Conservation (phyloP, 92 coral and sea anemone genomes). For the Paramuricea clavata region DNA sequence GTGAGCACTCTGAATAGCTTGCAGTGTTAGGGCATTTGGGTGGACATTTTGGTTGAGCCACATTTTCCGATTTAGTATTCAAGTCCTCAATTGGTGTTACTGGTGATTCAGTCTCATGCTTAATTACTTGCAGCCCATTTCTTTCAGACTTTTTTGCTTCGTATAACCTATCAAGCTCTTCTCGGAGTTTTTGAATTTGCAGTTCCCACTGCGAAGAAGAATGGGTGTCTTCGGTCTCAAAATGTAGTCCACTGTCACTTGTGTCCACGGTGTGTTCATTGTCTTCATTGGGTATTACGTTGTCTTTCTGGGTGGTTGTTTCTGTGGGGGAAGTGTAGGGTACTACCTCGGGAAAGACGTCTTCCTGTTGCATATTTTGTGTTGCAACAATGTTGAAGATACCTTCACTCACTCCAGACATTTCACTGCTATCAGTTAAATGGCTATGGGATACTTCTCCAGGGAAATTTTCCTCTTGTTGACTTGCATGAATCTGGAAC, state of each 20-base stretch:
- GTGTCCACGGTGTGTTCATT: background rate
- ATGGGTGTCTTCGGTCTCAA: background rate
- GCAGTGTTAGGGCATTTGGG: background rate
- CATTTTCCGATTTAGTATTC: background rate
- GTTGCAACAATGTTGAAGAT: background rate
- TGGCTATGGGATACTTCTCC: too few relatives aligned
- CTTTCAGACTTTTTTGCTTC: background rate
- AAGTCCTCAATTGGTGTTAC: background rate
- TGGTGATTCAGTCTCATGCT: background rate
- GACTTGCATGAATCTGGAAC: too few relatives aligned
- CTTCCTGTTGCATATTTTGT: background rate
- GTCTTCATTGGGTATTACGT: background rate
- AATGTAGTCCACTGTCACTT: background rate
- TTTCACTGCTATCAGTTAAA: too few relatives aligned
- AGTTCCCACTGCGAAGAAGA: background rate
- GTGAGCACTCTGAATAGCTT: background rate
- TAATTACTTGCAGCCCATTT: slow-evolving; percentile 6
- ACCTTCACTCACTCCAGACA: background rate
- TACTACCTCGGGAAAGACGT: background rate
- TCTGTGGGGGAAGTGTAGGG: background rate
- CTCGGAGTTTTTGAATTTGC: slow-evolving; percentile 17
- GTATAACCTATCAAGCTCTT: slow-evolving; percentile 35
- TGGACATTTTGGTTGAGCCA: slow-evolving; percentile 28
- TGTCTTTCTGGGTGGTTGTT: background rate
- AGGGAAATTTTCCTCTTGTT: too few relatives aligned